Evolutionary conservation across 2,797 vertebrate genomes (phyloP).

Genomic region (Enteromius anoplus): DNA sequence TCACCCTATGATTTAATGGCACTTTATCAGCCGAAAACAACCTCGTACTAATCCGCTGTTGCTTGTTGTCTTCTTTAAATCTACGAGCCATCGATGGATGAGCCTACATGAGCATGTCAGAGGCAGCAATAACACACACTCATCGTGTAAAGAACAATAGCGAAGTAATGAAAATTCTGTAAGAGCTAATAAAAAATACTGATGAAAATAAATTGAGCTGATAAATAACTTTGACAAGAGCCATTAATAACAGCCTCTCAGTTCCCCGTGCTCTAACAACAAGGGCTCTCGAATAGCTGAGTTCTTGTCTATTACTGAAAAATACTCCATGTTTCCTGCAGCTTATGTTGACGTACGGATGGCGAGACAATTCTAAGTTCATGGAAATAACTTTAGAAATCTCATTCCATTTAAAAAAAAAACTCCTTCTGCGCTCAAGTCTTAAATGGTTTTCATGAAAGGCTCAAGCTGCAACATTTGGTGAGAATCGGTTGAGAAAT

Average conservation of each 20-base stretch:
- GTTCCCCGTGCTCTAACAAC: constrained; percentile 1
- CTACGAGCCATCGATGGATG: constrained; percentile 59
- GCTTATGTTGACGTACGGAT: constrained; percentile 9
- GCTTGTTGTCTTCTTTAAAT: constrained; percentile 55
- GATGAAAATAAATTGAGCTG: constrained; percentile 67
- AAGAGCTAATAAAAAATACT: constrained; percentile 65
- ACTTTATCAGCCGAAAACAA: constrained; percentile 68
- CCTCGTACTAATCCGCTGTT: constrained; percentile 44
- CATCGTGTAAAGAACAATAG: constrained; percentile 52
- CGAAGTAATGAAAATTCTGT: constrained; percentile 59
- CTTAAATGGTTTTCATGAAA: constrained; percentile 28
- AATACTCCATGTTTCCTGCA: constrained; percentile 12
- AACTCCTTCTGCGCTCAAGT: constrained; percentile 18
- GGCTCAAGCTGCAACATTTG: constrained; percentile 25
- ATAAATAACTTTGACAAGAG: constrained; percentile 64
- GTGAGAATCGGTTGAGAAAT: constrained; percentile 45
- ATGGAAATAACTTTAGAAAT: constrained; percentile 21
- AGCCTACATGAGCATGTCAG: constrained; percentile 56
- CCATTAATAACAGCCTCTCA: constrained; percentile 58
- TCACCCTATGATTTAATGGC: constrained; percentile 53
- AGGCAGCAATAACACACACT: constrained; percentile 50
- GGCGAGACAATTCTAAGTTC: constrained; percentile 10
- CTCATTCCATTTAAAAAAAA: constrained; percentile 36
- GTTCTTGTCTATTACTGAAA: not conserved
- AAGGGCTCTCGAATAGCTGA: not conserved